phyloP scores from a whole-genome alignment of 2,888 invertebrate genomes.

The Liopterus haemorrhoidalis region DNA sequence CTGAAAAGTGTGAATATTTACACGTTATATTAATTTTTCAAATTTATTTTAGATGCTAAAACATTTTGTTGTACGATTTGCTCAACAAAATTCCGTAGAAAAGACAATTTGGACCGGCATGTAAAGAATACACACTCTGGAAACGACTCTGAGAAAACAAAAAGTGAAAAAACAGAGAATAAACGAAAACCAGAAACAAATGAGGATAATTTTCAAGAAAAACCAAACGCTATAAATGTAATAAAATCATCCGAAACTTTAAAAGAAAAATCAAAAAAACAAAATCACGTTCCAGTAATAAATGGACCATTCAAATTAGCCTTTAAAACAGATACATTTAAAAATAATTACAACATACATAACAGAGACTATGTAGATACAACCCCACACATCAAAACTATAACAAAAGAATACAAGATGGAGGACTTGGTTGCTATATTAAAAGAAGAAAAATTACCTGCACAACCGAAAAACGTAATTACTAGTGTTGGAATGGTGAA shows the following conservation, averaged over 20 bases:
- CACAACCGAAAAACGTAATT: conserved; percentile 25
- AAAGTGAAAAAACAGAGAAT: conserved; percentile 29
- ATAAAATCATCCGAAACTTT: conserved; percentile 37
- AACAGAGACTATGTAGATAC: conserved; percentile 41
- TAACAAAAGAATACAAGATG: conserved; percentile 37
- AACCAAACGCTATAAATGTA: conserved; percentile 46
- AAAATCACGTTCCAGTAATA: conserved; percentile 43
- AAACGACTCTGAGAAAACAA: conserved; percentile 38
- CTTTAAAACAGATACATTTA: conserved; percentile 45
- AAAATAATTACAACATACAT: conserved; percentile 44
- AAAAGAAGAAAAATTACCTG: conserved; percentile 41
- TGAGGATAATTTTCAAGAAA: conserved; percentile 36
- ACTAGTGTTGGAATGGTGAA: conserved; percentile 31
- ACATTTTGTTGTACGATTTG: conserved; percentile 68
- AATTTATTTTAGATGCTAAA: conserved; percentile 54
- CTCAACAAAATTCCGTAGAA: conserved; percentile 62
- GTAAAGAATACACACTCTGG: conserved; percentile 68
- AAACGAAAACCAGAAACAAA: not conserved
- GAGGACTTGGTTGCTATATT: conserved; percentile 42
- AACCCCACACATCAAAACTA: conserved; percentile 33
- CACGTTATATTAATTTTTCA: no score
- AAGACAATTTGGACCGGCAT: conserved; percentile 73
- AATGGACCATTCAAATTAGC: conserved; percentile 49
- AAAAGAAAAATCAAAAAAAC: conserved; percentile 9
- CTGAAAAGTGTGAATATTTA: no score